Base-by-base conservation (phyloP, 1,140 invertebrate genomes). In the Onthophagus taurus region DNA sequence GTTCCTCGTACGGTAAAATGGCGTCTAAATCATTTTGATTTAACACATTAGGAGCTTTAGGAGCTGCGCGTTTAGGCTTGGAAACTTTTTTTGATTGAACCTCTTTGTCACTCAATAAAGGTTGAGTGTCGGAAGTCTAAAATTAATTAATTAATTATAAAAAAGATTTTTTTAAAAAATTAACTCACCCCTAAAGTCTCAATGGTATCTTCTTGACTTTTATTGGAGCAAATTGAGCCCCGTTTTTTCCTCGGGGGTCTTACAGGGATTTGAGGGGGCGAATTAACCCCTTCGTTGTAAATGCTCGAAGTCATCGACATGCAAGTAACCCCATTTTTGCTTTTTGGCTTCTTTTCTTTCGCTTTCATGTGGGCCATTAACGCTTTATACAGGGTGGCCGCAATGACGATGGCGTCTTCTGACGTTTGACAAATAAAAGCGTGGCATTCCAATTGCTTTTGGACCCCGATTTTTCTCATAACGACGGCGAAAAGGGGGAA, bases 401-500 rank as follows among this genome's bases (percentile, higher is more conserved):
- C 89, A 44, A 91, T 86, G 0, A 88, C 85, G 19, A 93, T 83
- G 16, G 89, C 88, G 61, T 92, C 88, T 65, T 92, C 87, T 9
- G 86, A 80, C 52, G 74, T 80, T 55, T 81, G 79, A 67, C 89
- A 93, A 44, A 87, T 83, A 66, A 92, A 94, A 49, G 83, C 89
- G 67, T 94, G 89, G 63, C 89, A 93, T 65, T 92, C 86, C 34
- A 91, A 66, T 45, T 85, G 72, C 55, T 81, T 82, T 2, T 83
- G 78, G 6, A 83, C 75, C 13, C 80, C 81, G 20, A 80, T 77
- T 52, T 84, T 81, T 50, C 84, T 74, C 85, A 92, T 92, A 13
- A 93, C 85, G 29, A 91, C 88, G 9, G 87, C 85, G 63, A 94
- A 91, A 55, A 94, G 77, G 1, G 89, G 88, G 0, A 85, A 84